Percentiles rank a stretch among this genome's conserved stretches.
phyloP scores from a whole-genome alignment of 2,888 invertebrate species.

The Yponomeuta evonymella region DNA sequence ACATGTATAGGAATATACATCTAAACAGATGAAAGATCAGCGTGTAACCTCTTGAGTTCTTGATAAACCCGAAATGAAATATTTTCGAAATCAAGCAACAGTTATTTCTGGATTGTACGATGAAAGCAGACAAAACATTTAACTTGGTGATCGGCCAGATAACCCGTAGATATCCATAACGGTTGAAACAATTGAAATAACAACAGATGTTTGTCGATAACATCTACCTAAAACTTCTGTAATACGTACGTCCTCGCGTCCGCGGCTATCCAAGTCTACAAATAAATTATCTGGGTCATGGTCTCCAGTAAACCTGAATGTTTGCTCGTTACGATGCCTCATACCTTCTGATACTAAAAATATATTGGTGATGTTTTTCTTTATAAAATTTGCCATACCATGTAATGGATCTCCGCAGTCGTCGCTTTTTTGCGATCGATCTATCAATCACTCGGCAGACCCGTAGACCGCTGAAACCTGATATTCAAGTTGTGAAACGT shows the following conservation, averaged over 20 bases:
- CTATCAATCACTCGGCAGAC: background rate
- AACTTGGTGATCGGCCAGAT: background rate
- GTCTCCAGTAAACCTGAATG: slow-evolving; percentile 48
- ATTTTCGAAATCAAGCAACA: background rate
- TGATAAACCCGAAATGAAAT: background rate
- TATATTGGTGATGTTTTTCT: background rate
- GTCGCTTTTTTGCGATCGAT: background rate
- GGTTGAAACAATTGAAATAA: background rate
- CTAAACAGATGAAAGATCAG: too few relatives aligned
- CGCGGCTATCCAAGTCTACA: slow-evolving; percentile 40
- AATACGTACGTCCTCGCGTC: background rate
- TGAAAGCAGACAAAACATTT: background rate
- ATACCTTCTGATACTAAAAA: background rate
- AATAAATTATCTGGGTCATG: slow-evolving; percentile 65
- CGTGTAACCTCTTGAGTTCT: background rate
- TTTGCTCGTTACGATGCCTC: slow-evolving; percentile 20
- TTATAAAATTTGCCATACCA: background rate
- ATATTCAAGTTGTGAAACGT: background rate
- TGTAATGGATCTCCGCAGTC: background rate
- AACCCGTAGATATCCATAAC: background rate
- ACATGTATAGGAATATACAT: too few relatives aligned
- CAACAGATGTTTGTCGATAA: background rate
- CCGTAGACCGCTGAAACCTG: slow-evolving; percentile 2
- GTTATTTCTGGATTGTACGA: background rate
- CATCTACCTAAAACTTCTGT: background rate